Conservation (phyloP, 2,797 vertebrate genomes). For the Poecilia gillii region DNA sequence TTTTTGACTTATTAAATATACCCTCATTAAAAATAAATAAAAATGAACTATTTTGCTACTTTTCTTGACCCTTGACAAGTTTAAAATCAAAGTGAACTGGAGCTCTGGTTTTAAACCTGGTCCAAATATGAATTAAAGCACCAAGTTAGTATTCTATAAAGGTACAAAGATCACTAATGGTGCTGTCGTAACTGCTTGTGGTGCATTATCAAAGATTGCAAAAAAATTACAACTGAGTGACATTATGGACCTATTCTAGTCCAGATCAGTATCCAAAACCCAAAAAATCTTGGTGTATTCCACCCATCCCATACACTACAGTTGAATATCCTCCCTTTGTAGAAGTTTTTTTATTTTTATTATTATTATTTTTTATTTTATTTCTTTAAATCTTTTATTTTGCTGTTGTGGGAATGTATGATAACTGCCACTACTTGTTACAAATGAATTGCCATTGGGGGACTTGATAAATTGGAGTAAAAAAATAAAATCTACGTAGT, state of each 20-base stretch:
- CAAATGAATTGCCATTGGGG: neutral
- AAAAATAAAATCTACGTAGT: neutral
- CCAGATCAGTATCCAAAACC: neutral
- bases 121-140: neutral
- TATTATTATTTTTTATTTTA: neutral
- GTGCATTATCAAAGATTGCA: neutral
- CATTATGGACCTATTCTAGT: neutral
- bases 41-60: neutral
- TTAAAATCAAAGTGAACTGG: neutral
- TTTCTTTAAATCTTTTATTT: neutral
- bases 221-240: neutral
- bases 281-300: neutral
- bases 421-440: neutral
- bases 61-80: neutral
- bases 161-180: neutral
- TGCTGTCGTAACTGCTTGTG: neutral
- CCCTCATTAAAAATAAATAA: neutral
- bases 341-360: neutral
- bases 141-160: neutral
- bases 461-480: neutral
- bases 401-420: neutral
- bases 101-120: neutral
- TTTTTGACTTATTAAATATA: neutral
- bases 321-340: neutral
- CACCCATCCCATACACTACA: no score